A percentile compares a stretch with the other conserved stretches of the same genome.
Conservation (phyloP, 2,797 vertebrate species). For the Bucorvus abyssinicus region DNA sequence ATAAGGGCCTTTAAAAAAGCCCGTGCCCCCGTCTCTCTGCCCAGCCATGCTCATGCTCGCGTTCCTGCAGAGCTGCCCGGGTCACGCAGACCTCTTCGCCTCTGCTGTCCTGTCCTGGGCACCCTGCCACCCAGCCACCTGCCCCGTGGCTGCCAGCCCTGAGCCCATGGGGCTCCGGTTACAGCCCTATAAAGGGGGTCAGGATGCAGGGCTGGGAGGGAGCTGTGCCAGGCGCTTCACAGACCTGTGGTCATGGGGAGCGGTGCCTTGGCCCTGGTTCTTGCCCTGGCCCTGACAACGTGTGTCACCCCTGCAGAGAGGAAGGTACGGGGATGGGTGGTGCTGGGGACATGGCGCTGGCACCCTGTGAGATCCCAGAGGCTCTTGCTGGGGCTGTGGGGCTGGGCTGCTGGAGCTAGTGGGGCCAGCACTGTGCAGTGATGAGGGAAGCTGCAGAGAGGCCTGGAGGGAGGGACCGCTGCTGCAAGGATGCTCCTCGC, state of each 20-base stretch:
- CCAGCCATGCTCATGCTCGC: background rate
- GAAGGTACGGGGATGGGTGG: background rate
- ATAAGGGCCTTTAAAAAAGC: background rate
- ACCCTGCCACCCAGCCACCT: background rate
- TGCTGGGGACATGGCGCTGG: rapidly evolving
- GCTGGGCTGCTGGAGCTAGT: background rate
- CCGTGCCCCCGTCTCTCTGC: rapidly evolving
- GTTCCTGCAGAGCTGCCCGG: background rate
- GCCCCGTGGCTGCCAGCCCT: background rate
- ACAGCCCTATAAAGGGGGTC: background rate
- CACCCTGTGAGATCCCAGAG: background rate
- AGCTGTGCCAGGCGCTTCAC: rapidly evolving
- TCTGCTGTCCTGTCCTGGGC: background rate
- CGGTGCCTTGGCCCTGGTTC: background rate
- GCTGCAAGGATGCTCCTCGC: background rate
- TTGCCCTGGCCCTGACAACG: rapidly evolving
- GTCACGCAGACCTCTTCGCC: conserved; percentile 2
- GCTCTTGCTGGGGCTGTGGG: background rate
- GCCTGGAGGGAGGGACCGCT: background rate
- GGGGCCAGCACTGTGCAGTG: rapidly evolving
- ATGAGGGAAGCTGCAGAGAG: rapidly evolving
- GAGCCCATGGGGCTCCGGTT: background rate
- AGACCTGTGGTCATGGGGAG: background rate
- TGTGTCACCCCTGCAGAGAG: background rate
- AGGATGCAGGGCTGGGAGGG: rapidly evolving